Evolutionary conservation across 2,797 vertebrate species (phyloP).

Genomic region (Rousettus madagascariensis): DNA sequence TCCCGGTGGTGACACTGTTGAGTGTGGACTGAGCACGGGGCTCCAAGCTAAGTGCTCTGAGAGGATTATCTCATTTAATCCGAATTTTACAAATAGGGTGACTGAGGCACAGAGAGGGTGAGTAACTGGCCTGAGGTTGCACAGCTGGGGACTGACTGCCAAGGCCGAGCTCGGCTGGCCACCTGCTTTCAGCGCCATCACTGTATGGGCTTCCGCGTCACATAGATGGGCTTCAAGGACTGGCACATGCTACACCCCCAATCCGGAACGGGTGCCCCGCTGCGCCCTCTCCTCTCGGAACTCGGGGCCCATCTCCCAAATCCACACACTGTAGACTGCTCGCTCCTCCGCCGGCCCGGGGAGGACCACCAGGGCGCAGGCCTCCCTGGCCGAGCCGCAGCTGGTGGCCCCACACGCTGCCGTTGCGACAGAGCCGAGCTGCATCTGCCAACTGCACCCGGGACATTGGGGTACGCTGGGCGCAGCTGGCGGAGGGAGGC

Average conservation of each 20-base stretch:
- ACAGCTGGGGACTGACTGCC: not conserved
- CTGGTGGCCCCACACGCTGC: not conserved
- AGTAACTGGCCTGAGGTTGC: not conserved
- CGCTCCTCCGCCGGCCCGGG: not conserved
- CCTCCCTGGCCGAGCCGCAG: not conserved
- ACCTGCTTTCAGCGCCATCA: no score
- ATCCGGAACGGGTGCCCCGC: not conserved
- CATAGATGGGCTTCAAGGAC: not conserved
- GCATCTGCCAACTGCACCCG: constrained; percentile 46
- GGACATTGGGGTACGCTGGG: not conserved
- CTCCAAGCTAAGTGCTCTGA: not conserved
- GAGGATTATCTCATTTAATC: not conserved
- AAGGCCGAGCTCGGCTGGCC: not conserved
- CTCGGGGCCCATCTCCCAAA: not conserved
- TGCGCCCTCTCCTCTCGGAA: not conserved
- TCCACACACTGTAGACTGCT: not conserved
- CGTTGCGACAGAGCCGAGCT: not conserved
- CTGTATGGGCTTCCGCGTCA: fast-evolving
- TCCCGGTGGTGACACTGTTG: fast-evolving
- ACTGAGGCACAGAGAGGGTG: not conserved
- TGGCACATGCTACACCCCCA: fast-evolving
- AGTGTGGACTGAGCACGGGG: not conserved
- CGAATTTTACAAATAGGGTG: not conserved
- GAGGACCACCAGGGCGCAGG: not conserved
- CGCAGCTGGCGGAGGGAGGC: constrained; percentile 58